phyloP scores from a whole-genome alignment of 1,140 invertebrate genomes.

The Saccostrea echinata region DNA sequence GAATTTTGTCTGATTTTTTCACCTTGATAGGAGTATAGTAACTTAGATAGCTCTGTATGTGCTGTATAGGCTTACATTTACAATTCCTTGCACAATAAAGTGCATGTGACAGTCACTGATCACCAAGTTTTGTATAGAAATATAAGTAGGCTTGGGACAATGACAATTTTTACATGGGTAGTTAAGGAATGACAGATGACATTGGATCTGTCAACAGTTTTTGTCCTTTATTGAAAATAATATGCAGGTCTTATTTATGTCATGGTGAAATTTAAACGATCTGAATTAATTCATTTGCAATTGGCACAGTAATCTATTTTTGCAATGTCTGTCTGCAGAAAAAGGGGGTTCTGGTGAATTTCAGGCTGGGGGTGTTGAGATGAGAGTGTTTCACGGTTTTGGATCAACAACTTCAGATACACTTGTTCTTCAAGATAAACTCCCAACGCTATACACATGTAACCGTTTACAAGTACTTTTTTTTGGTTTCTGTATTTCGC shows the following conservation, averaged over 20 bases:
- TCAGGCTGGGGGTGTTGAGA: constrained; percentile 7
- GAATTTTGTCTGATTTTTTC: not conserved
- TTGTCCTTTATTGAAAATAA: constrained; percentile 6
- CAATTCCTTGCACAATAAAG: not conserved
- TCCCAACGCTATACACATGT: constrained; percentile 24
- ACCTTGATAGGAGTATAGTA: not conserved
- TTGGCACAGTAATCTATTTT: constrained; percentile 1
- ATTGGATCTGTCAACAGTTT: constrained; percentile 7
- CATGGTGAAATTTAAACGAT: constrained; percentile 17
- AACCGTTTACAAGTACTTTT: not conserved
- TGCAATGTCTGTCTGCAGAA: constrained; percentile 15
- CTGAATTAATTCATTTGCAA: constrained; percentile 26
- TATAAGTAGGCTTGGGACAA: constrained; percentile 1
- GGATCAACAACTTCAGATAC: constrained; percentile 30
- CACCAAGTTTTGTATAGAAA: not conserved
- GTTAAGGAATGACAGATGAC: constrained; percentile 15
- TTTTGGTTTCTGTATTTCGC: not conserved
- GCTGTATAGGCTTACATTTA: not conserved
- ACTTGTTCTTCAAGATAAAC: not conserved
- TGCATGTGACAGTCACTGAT: constrained; percentile 23
- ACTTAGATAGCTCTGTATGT: constrained; percentile 1
- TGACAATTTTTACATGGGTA: constrained; percentile 20
- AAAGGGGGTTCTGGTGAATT: constrained; percentile 27
- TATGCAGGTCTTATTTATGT: constrained; percentile 14
- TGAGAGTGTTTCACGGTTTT: constrained; percentile 16